Evolutionary conservation across 2,888 invertebrate species (phyloP).

Genomic region (Eudemis profundana): DNA sequence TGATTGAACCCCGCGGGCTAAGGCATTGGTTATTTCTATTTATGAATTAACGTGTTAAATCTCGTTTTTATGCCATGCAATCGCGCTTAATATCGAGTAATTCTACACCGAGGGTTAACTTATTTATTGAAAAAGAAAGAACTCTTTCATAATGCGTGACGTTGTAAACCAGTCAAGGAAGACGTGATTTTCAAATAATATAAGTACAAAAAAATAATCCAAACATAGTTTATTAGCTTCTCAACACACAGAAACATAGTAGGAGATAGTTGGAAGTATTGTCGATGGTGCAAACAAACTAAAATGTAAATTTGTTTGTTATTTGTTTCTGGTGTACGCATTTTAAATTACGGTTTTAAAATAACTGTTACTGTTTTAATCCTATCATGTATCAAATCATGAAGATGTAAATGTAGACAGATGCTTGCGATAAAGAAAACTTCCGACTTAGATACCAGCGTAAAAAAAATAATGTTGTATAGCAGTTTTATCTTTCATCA

Average conservation of each 20-base stretch:
- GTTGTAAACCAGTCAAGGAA: conserved; percentile 47
- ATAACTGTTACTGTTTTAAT: too few species aligned
- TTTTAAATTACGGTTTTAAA: too few species aligned
- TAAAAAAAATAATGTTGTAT: too few species aligned
- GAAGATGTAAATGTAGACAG: too few species aligned
- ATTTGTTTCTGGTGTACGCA: neutral
- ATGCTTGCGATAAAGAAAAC: too few species aligned
- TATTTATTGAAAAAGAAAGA: conserved; percentile 72
- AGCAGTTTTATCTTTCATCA: too few species aligned
- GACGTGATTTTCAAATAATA: neutral
- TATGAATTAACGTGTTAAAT: conserved; percentile 15
- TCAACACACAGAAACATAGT: too few species aligned
- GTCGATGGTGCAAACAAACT: neutral
- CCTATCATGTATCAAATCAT: too few species aligned
- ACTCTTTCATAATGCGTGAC: conserved; percentile 64
- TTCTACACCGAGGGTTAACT: conserved; percentile 51
- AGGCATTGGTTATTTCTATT: neutral
- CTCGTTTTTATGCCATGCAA: conserved; percentile 34
- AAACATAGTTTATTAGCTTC: too few species aligned
- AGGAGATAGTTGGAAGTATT: too few species aligned
- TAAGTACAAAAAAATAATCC: too few species aligned
- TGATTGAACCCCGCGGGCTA: neutral
- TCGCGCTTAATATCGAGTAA: conserved; percentile 47
- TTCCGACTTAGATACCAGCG: too few species aligned
- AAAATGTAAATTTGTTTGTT: neutral